Percentiles rank a stretch among this genome's conserved stretches.
Evolutionary conservation across 2,888 invertebrate genomes (phyloP).

Genomic region (Cephus runcator): DNA sequence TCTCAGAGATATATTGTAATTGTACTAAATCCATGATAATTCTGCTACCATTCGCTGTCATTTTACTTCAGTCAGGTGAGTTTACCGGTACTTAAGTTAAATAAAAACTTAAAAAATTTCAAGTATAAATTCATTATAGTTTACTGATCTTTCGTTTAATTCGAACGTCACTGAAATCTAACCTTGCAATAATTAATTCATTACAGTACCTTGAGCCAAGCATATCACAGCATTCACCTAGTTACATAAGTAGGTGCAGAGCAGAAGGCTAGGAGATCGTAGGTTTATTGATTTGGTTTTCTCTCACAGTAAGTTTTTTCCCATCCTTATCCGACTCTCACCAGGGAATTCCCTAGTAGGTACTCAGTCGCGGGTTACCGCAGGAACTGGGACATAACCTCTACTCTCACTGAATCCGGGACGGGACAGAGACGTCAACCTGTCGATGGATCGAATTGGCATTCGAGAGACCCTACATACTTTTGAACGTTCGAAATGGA

Average conservation of each 20-base stretch:
- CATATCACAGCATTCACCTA: conserved; percentile 27
- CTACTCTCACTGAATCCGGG: not conserved
- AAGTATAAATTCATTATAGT: not conserved
- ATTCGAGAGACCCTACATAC: not conserved
- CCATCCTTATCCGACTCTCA: conserved; percentile 34
- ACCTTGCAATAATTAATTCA: not conserved
- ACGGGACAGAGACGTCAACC: not conserved
- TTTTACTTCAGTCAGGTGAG: not conserved
- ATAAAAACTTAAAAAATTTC: not conserved
- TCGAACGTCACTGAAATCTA: not conserved
- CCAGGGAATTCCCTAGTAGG: not conserved
- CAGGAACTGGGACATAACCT: conserved; percentile 41
- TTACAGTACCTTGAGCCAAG: not conserved
- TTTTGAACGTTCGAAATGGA: not conserved
- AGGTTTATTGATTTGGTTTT: conserved; percentile 59
- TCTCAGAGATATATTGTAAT: not conserved
- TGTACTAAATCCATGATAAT: not conserved
- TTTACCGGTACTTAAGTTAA: not conserved
- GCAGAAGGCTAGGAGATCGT: conserved; percentile 43
- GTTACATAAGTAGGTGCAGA: conserved; percentile 45
- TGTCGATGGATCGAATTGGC: not conserved
- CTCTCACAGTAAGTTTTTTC: conserved; percentile 49
- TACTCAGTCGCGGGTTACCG: conserved; percentile 11
- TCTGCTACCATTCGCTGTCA: not conserved
- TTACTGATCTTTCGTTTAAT: not conserved